Base-by-base conservation (phyloP, 2,888 invertebrate genomes). In the Blastobasis adustella region DNA sequence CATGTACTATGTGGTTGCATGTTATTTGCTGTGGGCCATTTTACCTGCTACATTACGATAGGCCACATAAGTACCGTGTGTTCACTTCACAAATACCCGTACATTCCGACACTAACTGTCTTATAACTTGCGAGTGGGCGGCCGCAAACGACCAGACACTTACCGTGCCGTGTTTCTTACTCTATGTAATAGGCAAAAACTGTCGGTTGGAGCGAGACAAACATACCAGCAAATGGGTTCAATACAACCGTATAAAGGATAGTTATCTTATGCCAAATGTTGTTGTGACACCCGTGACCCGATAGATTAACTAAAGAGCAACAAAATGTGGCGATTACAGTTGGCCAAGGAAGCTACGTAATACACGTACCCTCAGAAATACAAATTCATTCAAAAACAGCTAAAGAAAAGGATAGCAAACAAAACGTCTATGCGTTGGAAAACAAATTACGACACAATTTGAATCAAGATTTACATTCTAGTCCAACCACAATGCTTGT, bases 271-370 rank as follows among this genome's bases (percentile, higher is more conserved):
- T 67, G 68, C 62, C 60, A 68, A 73, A 68, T 64, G 61, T 63
- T 61, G 66, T 66, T 73, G 75, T 79, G 78, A 74, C 74, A 79
- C 78, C 73, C 78, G 67, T 79, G 78, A 82, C 79, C 80, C 67
- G 60, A 58, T 51, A 60, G 66, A 23, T 23, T 23, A 23, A 23
- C 23, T 23, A 3, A 23, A 40, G 44, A 10, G 37, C 38, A 44
- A 37, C 23, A 23, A 23, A 23, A 23, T 23, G 23, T 23, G 23
- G 23, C 23, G 23, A 23, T 23, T 23, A 23, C 23, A 23, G 23
- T 23, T 23, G 23, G 23, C 23, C 23, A 23, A 23, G 23, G 23
- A 23, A 23, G 23, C 23, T 23, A 23, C 23, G 23, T 23, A 23
- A 23, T 23, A 23, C 23, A 23, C 23, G 23, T 3, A 23, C 23